Conservation (phyloP, 2,888 invertebrate genomes). For the Ditula angustiorana region DNA sequence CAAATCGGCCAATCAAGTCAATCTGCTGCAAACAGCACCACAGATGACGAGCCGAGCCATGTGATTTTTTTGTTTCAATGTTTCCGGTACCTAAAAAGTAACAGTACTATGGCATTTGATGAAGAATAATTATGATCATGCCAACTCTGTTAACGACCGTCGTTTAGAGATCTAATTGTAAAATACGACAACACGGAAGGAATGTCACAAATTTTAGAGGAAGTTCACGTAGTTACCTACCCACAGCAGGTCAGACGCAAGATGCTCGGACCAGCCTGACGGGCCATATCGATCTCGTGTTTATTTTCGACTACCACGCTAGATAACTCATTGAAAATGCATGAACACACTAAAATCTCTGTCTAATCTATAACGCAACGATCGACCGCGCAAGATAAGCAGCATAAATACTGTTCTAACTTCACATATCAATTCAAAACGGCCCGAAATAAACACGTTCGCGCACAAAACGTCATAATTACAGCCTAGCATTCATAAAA, state of each 20-base stretch:
- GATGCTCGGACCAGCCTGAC: slow-evolving; percentile 51
- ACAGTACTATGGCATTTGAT: too few species aligned
- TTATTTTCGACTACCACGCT: slow-evolving; percentile 68
- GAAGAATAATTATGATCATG: too few species aligned
- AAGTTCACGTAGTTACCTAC: slow-evolving; percentile 32
- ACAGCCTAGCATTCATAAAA: slow-evolving; percentile 75
- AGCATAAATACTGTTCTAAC: slow-evolving; percentile 3
- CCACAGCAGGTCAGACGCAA: slow-evolving; percentile 37
- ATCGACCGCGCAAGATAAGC: slow-evolving; percentile 12
- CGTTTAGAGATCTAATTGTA: too few species aligned
- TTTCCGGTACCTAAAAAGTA: too few species aligned
- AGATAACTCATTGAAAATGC: slow-evolving; percentile 72
- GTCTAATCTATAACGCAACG: slow-evolving; percentile 53
- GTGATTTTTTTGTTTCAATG: too few species aligned
- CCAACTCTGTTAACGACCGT: too few species aligned
- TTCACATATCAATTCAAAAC: slow-evolving; percentile 45
- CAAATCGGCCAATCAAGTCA: too few species aligned
- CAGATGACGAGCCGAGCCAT: too few species aligned
- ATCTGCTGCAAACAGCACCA: too few species aligned
- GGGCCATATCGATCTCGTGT: slow-evolving; percentile 70
- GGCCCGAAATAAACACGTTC: slow-evolving; percentile 51
- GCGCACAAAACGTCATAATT: slow-evolving; percentile 68
- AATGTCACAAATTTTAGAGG: slow-evolving; percentile 1
- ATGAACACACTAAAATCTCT: slow-evolving; percentile 60
- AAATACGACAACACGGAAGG: not conserved